Evolutionary conservation across 1,140 invertebrate genomes (phyloP), one percentile per base, ranked within the genome.

Genomic region (Lamellibrachia luymesi): DNA sequence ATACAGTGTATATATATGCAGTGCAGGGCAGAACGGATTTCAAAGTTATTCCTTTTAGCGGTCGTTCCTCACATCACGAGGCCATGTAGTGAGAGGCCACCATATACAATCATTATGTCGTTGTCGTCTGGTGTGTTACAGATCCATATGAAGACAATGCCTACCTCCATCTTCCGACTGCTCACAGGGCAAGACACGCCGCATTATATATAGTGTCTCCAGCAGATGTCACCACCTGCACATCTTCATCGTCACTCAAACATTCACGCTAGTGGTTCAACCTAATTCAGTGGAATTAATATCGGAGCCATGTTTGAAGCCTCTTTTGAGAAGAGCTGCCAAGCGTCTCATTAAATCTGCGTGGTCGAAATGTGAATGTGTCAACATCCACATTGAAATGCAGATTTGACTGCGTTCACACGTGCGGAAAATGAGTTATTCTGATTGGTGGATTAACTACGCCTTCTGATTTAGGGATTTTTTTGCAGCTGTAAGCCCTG

Each of bases 81-180:
- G 38, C 38, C 38, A 38, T 38, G 1, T 38, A 38, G 38, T 38
- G 38, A 38, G 38, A 38, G 38, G 38, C 38, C 38, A 38, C 0
- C 38, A 38, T 4, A 80, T 80, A 80, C 5, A 80, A 10, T 80
- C 64, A 80, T 80, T 80, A 6, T 80, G 25, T 17, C 6, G 13
- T 17, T 80, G 64, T 80, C 13, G 25, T 22, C 8, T 80, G 13
- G 64, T 17, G 25, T 80, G 91, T 97, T 97, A 50, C 97, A 99
- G 98, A 99, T 99, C 95, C 97, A 99, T 94, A 99, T 99, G 99
- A 99, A 99, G 97, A 99, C 99, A 92, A 99, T 99, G 99, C 99
- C 99, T 94, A 99, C 99, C 93, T 99, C 99, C 92, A 99, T 99
- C 98, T 99, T 99, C 97, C 97, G 99, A 95, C 97, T 99, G 96